Evolutionary conservation across 2,113 vertebrate species (phyloP).

Genomic region (Tautogolabrus adspersus): DNA sequence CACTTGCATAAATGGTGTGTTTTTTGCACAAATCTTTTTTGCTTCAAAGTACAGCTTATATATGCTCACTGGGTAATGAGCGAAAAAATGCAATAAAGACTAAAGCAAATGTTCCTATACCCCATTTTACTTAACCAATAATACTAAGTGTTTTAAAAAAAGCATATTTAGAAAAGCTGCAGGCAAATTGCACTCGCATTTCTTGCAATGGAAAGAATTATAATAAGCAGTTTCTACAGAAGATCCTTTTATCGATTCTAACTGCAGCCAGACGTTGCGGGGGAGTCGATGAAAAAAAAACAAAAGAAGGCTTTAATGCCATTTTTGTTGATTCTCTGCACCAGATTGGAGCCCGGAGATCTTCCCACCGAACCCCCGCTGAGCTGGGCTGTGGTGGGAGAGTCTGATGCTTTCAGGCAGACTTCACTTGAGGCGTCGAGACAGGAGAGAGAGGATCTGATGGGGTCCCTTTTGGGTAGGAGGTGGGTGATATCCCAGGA

Average conservation of each 20-base stretch:
- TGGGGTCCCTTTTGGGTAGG: slow-evolving; percentile 57
- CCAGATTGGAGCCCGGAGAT: slow-evolving; percentile 68
- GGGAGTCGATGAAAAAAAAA: slow-evolving; percentile 55
- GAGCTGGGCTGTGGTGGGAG: slow-evolving; percentile 55
- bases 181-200: slow-evolving; percentile 23
- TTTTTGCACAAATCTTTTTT: slow-evolving; percentile 50
- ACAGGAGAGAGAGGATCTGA: slow-evolving; percentile 33
- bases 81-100: slow-evolving; percentile 21
- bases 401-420: slow-evolving; percentile 47
- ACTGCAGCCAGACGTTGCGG: slow-evolving; percentile 53
- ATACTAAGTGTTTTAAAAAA: slow-evolving; percentile 22
- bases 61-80: slow-evolving; percentile 20
- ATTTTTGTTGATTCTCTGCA: slow-evolving; percentile 68
- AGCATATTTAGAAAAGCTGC: slow-evolving; percentile 16
- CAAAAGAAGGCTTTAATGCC: slow-evolving; percentile 71
- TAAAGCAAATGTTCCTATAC: slow-evolving; percentile 55
- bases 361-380: slow-evolving; percentile 71
- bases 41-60: slow-evolving; percentile 36
- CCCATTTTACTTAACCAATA: slow-evolving; percentile 29
- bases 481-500: slow-evolving; percentile 62
- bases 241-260: slow-evolving; percentile 27
- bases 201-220: not conserved
- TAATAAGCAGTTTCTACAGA: slow-evolving; percentile 29
- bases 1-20: slow-evolving; percentile 13
- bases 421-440: slow-evolving; percentile 57